These are phyloP conservation scores for Seira ritae DNA, from an alignment of 2,888 invertebrate genomes.

Conservation along the genomic window DNA sequence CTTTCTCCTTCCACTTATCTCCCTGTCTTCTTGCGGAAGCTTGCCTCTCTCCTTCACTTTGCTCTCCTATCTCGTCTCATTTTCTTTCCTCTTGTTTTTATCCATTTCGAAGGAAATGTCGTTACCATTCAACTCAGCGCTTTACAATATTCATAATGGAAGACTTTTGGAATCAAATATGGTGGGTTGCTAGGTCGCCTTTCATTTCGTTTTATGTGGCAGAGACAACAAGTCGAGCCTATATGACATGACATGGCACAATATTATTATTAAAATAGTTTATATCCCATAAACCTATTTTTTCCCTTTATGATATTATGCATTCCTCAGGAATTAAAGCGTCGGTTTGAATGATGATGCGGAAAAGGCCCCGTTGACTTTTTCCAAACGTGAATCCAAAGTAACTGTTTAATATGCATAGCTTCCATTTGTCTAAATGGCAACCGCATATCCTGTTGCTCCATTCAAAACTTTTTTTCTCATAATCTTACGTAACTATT, in stretches of 20 bases:
- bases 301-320: background rate
- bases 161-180: background rate
- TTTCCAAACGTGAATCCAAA: too few species aligned
- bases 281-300: slow-evolving; percentile 2
- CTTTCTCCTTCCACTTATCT: slow-evolving; percentile 15
- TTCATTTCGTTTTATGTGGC: too few species aligned
- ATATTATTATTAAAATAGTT: background rate
- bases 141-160: slow-evolving; percentile 1
- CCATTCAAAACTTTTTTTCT: background rate
- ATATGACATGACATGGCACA: too few species aligned
- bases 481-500: background rate
- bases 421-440: background rate
- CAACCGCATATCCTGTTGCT: slow-evolving; percentile 2
- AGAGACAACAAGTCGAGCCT: too few species aligned
- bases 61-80: slow-evolving; percentile 3
- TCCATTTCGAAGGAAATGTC: background rate
- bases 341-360: background rate
- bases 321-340: background rate
- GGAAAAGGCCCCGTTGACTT: background rate
- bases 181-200: too few species aligned
- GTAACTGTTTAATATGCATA: background rate
- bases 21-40: background rate
- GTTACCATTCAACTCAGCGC: slow-evolving; percentile 38
- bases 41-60: slow-evolving; percentile 30
- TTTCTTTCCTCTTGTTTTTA: slow-evolving; percentile 19